phyloP scores from a whole-genome alignment of 2,113 vertebrate species.

The Hypomesus transpacificus region DNA sequence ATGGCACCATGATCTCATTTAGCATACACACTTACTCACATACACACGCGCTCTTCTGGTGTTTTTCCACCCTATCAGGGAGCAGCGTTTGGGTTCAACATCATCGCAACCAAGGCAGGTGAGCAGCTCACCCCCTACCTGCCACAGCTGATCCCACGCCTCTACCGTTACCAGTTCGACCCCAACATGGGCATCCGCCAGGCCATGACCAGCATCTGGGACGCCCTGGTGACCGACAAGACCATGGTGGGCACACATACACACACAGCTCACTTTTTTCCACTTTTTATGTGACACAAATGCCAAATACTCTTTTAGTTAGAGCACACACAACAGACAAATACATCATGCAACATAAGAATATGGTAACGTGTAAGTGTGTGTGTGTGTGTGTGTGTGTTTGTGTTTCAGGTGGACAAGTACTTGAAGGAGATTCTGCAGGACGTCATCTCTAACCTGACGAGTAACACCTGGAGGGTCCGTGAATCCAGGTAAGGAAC shows the following conservation, averaged over 20 bases:
- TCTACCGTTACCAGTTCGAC: constrained; percentile 98
- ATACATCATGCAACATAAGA: neutral
- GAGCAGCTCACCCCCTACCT: constrained; percentile 92
- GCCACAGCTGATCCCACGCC: constrained; percentile 89
- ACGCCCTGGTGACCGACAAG: constrained; percentile 92
- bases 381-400: neutral
- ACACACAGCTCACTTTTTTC: neutral
- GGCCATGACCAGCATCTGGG: constrained; percentile 99
- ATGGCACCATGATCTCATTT: neutral
- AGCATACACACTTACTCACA: neutral
- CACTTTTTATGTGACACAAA: neutral
- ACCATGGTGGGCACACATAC: constrained; percentile 64
- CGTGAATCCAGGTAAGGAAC: constrained; percentile 89
- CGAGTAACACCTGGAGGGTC: constrained; percentile 91
- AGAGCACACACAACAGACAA: neutral
- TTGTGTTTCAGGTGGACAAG: constrained; percentile 83
- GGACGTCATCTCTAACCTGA: constrained; percentile 91
- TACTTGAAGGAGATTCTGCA: constrained; percentile 96
- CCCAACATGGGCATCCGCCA: constrained; percentile 92
- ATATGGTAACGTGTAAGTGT: neutral
- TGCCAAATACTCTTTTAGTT: neutral
- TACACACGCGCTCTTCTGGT: neutral
- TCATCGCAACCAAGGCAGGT: constrained; percentile 91
- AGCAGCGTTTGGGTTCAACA: constrained; percentile 96
- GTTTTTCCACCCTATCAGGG: constrained; percentile 70